Base-by-base conservation (phyloP, 1,140 invertebrate genomes). In the Thaumatotibia leucotreta region DNA sequence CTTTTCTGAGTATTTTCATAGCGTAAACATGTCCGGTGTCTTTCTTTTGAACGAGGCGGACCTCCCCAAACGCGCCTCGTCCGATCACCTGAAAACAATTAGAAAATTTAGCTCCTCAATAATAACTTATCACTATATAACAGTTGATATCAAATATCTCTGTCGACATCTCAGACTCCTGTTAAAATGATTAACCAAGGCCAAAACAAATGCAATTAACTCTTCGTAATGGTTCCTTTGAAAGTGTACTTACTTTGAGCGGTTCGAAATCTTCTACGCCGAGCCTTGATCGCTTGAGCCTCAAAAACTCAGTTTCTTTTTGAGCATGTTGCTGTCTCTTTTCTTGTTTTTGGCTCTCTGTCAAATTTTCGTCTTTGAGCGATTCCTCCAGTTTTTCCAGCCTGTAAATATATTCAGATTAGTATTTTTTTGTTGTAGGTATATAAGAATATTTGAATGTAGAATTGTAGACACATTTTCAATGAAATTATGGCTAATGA, bases 11-110 rank as follows among this genome's bases (percentile, higher is more conserved):
- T 83, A 99, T 99, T 92, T 99, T 99, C 99, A 99, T 99, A 10
- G 99, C 99, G 92, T 99, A 99, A 22, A 99, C 98, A 92, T 99
- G 98, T 23, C 99, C 99, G 6, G 98, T 99, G 88, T 99, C 99
- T 91, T 99, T 99, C 91, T 99, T 99, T 92, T 99, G 99, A 54
- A 99, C 99, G 11, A 99, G 92, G 74, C 99, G 95, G 61, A 99
- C 98, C 92, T 99, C 99, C 54, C 99, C 99, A 89, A 99, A 99
- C 24, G 99, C 99, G 64, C 99, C 99, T 82, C 98, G 93, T 11
- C 99, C 99, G 75, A 97, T 97, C 22, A 99, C 93, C 90, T 91
- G 75, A 4, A 72, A 68, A 50, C n/a, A 29, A 58, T 64, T 14
- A 14, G n/a, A 50, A 14, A 17, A 29, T 58, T 23, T 61, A n/a